Evolutionary conservation across 2,888 invertebrate genomes (phyloP), one percentile per base, ranked within the genome.

Genomic region (Macropis europaea): DNA sequence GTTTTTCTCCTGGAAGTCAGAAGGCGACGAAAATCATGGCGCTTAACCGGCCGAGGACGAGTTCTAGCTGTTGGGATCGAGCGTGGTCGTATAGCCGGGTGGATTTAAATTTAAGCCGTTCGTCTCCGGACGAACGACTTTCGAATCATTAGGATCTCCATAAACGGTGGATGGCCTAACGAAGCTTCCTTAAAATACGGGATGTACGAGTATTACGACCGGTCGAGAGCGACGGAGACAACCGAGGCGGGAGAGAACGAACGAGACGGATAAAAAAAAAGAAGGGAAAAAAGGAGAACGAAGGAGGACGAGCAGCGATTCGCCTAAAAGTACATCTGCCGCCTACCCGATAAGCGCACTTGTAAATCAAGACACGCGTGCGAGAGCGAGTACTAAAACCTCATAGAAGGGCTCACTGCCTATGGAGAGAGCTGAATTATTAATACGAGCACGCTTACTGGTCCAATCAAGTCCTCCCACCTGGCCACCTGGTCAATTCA

Each of bases 391-490:
- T 40, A 42, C 64, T 53, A 59, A 63, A n/a, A 42, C 62, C 56
- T 63, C 69, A 63, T 77, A 77, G 81, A 79, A 77, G 77, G 79
- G 74, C 24, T 56, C 47, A 54, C 47, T 56, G 73, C 53, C 76
- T 82, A 82, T 79, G 76, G 81, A 74, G 67, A 70, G 32, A 75
- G 74, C 80, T 86, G 86, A 87, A 86, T 88, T 86, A 88, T 87
- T 85, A 86, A 88, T 86, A 82, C 80, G 78, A 82, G 80, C 74
- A 77, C 79, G 81, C 80, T 84, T 86, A 84, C 83, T 82, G 82
- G 83, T 82, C 83, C 84, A 84, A 86, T 87, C 86, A 80, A 83
- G 82, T 86, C 83, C 84, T 84, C 83, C 86, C 83, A 86, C 86
- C 81, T 81, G 76, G 76, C 82, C 84, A 83, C 72, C 83, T 84